Evolutionary conservation across 2,797 vertebrate species (phyloP), one percentile per base, ranked within the genome.

Genomic region (Coracias cyanogaster): DNA sequence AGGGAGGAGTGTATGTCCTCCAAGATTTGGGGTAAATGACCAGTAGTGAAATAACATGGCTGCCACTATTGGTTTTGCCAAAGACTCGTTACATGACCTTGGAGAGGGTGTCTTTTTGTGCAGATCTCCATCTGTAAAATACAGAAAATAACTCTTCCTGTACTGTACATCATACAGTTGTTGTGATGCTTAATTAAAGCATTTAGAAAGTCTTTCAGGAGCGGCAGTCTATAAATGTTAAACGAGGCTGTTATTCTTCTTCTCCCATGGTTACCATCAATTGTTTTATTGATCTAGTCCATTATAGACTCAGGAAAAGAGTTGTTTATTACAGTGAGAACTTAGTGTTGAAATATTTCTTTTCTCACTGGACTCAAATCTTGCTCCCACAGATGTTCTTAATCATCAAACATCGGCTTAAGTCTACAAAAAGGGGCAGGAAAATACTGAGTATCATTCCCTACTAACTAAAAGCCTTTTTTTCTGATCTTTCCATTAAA

Each of bases 181-280:
- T 93, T 92, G 93, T 92, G 94, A 74, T 94, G 80, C 82, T 95
- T 96, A 95, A 96, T 94, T 96, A 95, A 93, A 94, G 66, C 92
- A n/a, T 70, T 95, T 74, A 93, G 87, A 81, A 92, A 93, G 61
- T 64, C 74, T 90, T 95, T 73, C 52, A 95, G 82, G 80, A 95
- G 26, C 24, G 6, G 65, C 64, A 91, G 55, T 89, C 80, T 82
- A 66, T 96, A 94, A 92, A 91, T 48, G 84, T 51, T 95, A 96
- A 92, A 93, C 2, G 31, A 94, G 81, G 86, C 49, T 82, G 61
- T 96, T 90, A 62, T 25, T 84, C 85, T 90, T 89, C 84, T 84
- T 95, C 83, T 96, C 93, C 87, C 76, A 49, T 92, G 90, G 90
- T 95, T 92, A 52, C 86, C 4, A 4, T 95, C 84, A 95, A 91